Conservation (phyloP, 2,797 vertebrate genomes). For the Macrochelys suwanniensis region DNA sequence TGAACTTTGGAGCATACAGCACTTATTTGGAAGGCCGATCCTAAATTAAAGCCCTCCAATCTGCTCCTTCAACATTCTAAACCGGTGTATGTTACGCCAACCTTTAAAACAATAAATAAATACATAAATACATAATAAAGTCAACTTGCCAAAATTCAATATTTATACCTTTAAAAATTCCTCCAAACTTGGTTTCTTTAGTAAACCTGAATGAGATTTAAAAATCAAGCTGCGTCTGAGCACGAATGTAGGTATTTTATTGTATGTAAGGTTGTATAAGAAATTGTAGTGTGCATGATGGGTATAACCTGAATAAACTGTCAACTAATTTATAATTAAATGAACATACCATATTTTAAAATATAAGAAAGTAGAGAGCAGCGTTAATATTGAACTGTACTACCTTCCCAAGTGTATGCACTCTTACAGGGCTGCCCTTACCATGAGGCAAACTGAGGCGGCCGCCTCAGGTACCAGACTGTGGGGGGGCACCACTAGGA, state of each 20-base stretch:
- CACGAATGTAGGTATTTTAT: background rate
- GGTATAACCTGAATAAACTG: slow-evolving; percentile 33
- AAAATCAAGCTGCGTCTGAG: background rate
- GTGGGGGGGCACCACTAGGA: no score
- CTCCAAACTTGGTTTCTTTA: slow-evolving; percentile 17
- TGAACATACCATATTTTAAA: background rate
- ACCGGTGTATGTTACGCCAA: background rate
- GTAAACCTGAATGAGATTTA: background rate
- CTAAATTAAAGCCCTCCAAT: background rate
- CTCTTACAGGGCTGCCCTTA: no score
- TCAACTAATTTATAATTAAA: slow-evolving; percentile 19
- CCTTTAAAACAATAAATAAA: background rate
- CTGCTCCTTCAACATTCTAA: background rate
- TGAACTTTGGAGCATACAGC: background rate
- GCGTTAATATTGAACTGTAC: slow-evolving; percentile 32
- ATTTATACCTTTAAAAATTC: background rate
- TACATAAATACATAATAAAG: no score
- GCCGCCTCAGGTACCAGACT: no score
- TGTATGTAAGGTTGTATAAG: background rate
- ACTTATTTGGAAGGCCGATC: background rate
- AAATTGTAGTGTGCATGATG: slow-evolving; percentile 29
- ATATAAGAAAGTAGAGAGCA: background rate
- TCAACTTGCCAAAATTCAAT: background rate
- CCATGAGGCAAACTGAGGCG: no score
- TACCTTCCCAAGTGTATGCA: background rate